These are phyloP conservation scores for Calephelis perditalis DNA, from an alignment of 2,888 invertebrate species.

Conservation along the genomic window DNA sequence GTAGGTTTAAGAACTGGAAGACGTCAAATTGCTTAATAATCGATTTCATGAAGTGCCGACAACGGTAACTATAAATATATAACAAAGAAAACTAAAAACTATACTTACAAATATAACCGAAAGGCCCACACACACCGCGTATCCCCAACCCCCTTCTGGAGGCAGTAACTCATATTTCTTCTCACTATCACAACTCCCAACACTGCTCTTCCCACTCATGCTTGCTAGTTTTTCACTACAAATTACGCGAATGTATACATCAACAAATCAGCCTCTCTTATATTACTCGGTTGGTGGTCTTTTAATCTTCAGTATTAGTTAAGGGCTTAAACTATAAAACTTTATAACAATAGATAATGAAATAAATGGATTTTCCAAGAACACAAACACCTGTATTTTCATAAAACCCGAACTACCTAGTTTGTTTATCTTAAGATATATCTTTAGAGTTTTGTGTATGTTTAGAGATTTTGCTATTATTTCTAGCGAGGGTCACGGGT, in stretches of 20 bases:
- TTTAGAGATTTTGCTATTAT: constrained; percentile 9
- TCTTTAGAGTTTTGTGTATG: neutral
- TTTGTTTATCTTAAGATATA: constrained; percentile 11
- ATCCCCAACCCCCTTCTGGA: constrained; percentile 87
- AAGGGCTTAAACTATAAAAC: constrained; percentile 50
- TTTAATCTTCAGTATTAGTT: constrained; percentile 51
- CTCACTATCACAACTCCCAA: constrained; percentile 43
- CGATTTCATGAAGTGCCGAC: no score
- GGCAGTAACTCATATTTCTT: constrained; percentile 66
- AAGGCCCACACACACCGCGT: constrained; percentile 81
- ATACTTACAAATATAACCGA: constrained; percentile 82
- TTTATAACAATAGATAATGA: constrained; percentile 54
- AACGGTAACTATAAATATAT: no score
- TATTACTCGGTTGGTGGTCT: constrained; percentile 48
- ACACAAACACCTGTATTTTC: constrained; percentile 36
- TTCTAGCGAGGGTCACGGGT: constrained; percentile 17
- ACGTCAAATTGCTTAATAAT: no score
- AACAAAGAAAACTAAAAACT: constrained; percentile 6
- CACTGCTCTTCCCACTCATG: constrained; percentile 41
- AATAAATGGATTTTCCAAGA: constrained; percentile 61
- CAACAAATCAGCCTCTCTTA: constrained; percentile 30
- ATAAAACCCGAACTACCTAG: constrained; percentile 10
- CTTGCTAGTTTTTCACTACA: constrained; percentile 40
- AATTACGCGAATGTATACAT: constrained; percentile 28
- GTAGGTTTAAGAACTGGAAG: no score